These are phyloP conservation scores for Aradophagus sp. DNA, from an alignment of 1,140 invertebrate genomes.

Conservation along the genomic window DNA sequence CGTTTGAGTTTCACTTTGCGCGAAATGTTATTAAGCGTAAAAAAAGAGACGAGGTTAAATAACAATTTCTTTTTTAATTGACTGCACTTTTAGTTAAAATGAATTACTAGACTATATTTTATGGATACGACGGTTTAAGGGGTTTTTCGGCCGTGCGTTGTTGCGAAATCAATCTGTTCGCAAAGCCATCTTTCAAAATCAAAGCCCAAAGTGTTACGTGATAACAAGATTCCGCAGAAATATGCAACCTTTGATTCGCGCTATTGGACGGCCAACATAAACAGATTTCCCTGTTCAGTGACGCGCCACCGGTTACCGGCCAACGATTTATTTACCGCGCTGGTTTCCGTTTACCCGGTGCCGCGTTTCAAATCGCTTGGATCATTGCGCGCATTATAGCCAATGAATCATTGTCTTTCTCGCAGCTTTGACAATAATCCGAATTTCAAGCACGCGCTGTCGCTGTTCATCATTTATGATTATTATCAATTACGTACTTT, in stretches of 20 bases:
- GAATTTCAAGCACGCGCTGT: constrained; percentile 37
- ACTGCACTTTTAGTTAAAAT: too few species aligned
- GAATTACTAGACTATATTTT: too few species aligned
- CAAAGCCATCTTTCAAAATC: too few species aligned
- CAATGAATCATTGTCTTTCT: constrained; percentile 55
- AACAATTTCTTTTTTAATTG: too few species aligned
- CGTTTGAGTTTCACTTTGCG: too few species aligned
- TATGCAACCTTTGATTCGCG: constrained; percentile 46
- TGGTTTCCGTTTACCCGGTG: constrained; percentile 47
- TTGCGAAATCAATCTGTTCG: too few species aligned
- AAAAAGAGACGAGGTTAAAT: too few species aligned
- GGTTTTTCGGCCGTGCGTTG: too few species aligned
- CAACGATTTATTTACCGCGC: constrained; percentile 57
- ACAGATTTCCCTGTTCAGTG: constrained; percentile 56
- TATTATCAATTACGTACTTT: constrained; percentile 37
- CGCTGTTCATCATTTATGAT: constrained; percentile 29
- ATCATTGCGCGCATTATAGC: constrained; percentile 49
- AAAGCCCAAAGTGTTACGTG: constrained; percentile 14
- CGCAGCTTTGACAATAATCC: constrained; percentile 36
- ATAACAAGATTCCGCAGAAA: constrained; percentile 46
- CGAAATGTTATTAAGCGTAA: too few species aligned
- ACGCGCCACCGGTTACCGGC: constrained; percentile 32
- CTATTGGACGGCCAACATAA: constrained; percentile 48
- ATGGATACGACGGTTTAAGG: too few species aligned
- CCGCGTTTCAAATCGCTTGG: constrained; percentile 48